Conservation (phyloP, 1,140 invertebrate species). For the Heliconius nattereri region DNA sequence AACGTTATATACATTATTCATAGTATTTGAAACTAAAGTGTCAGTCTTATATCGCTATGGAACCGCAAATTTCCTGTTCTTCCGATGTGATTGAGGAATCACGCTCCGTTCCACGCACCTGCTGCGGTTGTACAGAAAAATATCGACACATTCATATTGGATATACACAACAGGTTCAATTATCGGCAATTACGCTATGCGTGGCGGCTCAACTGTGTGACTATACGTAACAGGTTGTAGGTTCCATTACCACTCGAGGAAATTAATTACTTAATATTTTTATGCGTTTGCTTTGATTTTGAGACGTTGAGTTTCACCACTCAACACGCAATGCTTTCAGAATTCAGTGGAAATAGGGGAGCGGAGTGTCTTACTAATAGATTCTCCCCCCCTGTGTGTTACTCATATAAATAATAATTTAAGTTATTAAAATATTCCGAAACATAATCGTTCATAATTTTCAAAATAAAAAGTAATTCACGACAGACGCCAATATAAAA, state of each 20-base stretch:
- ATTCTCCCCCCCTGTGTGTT: too few relatives aligned
- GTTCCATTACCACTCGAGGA: background rate
- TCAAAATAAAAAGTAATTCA: background rate
- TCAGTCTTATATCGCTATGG: conserved; percentile 10
- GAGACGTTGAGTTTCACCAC: background rate
- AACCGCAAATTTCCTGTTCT: conserved; percentile 40
- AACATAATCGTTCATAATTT: background rate
- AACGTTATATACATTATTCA: background rate
- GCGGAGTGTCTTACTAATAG: too few relatives aligned
- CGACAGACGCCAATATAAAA: background rate
- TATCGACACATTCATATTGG: conserved; percentile 28
- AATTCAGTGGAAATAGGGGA: too few relatives aligned
- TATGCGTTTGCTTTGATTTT: background rate
- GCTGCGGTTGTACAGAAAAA: conserved; percentile 30
- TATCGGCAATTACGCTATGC: too few relatives aligned
- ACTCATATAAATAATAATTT: too few relatives aligned
- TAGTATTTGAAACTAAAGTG: background rate
- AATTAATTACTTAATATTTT: background rate
- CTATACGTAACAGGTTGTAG: background rate
- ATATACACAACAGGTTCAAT: background rate
- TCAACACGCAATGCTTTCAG: too few relatives aligned
- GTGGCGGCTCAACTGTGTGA: too few relatives aligned
- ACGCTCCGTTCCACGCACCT: conserved; percentile 37
- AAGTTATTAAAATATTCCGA: too few relatives aligned
- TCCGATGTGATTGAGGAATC: conserved; percentile 41